These are phyloP conservation scores for Saturnia japonica DNA, from an alignment of 2,888 invertebrate species.

Conservation along the genomic window DNA sequence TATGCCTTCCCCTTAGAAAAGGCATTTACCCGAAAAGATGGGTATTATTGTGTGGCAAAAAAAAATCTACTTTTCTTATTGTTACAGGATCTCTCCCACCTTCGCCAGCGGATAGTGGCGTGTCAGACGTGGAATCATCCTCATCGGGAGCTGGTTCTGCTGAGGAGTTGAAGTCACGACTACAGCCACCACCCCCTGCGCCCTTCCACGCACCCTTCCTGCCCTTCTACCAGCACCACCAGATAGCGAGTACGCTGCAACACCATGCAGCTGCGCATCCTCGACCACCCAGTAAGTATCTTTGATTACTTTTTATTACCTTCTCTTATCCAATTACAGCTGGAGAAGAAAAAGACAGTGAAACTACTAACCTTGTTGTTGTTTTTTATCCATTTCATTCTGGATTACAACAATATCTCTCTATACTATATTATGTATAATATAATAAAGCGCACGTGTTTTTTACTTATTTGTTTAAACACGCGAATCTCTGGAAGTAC, in stretches of 20 bases:
- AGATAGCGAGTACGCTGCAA: conserved; percentile 76
- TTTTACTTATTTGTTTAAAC: too few species aligned
- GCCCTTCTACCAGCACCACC: conserved; percentile 86
- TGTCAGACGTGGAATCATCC: conserved; percentile 97
- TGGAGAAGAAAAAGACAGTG: background rate
- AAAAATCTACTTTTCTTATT: background rate
- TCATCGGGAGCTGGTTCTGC: conserved; percentile 90
- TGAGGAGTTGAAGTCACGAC: conserved; percentile 93
- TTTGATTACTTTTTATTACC: background rate
- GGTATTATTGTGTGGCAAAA: background rate
- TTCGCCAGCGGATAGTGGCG: conserved; percentile 98
- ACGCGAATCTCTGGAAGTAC: too few species aligned
- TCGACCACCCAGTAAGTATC: conserved; percentile 67
- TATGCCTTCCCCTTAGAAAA: background rate
- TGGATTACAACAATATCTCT: too few species aligned
- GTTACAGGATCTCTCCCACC: conserved; percentile 94
- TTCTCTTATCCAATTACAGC: background rate
- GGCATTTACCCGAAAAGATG: background rate
- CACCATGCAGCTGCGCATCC: conserved; percentile 77
- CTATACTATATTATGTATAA: too few species aligned
- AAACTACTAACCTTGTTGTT: background rate
- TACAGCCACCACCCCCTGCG: conserved; percentile 86
- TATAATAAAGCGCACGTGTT: too few species aligned
- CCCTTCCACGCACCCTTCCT: conserved; percentile 83
- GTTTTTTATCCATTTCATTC: too few species aligned